Percentiles rank a stretch among this genome's conserved stretches.
Conservation (phyloP, 1,140 invertebrate species). For the Caenorhabditis brenneri region DNA sequence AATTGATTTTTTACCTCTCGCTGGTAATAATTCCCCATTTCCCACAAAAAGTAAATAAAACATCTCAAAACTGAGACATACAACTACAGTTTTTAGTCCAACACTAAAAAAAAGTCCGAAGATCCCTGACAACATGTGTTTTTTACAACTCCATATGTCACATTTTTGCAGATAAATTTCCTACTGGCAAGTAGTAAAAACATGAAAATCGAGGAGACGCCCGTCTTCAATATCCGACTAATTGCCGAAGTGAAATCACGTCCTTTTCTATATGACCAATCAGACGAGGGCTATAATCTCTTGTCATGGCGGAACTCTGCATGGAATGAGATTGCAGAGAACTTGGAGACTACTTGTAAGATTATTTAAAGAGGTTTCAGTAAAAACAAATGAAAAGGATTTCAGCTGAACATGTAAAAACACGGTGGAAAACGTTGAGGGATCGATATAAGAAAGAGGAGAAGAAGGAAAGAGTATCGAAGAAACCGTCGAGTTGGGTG, state of each 20-base stretch:
- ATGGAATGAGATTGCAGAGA: constrained; percentile 42
- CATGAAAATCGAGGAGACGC: constrained; percentile 37
- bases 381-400: neutral
- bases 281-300: constrained; percentile 45
- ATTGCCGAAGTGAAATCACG: constrained; percentile 42
- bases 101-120: too few species aligned
- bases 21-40: too few species aligned
- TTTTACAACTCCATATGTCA: too few species aligned
- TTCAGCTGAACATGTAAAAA: constrained; percentile 49
- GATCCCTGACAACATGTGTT: too few species aligned
- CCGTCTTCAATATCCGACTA: constrained; percentile 49
- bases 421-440: constrained; percentile 53
- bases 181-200: constrained; percentile 22
- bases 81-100: too few species aligned
- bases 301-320: constrained; percentile 46
- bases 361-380: neutral
- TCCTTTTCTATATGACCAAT: constrained; percentile 44
- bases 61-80: too few species aligned
- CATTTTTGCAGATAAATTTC: constrained; percentile 15
- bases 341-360: constrained; percentile 36
- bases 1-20: neutral
- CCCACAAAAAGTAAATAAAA: too few species aligned
- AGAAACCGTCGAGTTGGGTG: constrained; percentile 37
- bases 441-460: constrained; percentile 54
- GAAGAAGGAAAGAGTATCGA: constrained; percentile 32